Conservation (phyloP, 2,113 vertebrate genomes). For the Rhizomys pruinosus region DNA sequence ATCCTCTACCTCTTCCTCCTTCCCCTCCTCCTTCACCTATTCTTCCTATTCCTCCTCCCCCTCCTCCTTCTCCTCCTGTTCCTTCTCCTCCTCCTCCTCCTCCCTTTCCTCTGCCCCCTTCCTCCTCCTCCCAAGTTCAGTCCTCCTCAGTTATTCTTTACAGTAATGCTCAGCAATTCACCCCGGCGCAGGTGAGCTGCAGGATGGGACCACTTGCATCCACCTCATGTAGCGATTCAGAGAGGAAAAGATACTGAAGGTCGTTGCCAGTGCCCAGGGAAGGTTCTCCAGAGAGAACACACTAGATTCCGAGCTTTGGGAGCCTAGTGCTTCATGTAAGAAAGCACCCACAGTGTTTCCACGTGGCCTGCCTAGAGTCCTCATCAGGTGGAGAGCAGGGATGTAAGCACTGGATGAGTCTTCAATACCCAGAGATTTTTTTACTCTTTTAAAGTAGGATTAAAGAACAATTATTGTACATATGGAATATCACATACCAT, state of each 20-base stretch:
- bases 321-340: background rate
- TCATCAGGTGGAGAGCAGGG: no score
- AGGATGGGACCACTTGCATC: background rate
- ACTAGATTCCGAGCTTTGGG: background rate
- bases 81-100: no score
- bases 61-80: no score
- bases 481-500: background rate
- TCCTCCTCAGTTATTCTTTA: background rate
- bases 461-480: background rate
- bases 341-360: rapidly evolving
- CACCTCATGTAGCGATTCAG: rapidly evolving
- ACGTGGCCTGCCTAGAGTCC: background rate
- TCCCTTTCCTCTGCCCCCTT: background rate
- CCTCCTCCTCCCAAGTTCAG: background rate
- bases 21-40: background rate
- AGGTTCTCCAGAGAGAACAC: background rate
- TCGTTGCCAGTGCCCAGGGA: background rate
- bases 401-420: background rate
- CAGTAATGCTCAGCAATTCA: background rate
- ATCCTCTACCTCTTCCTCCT: background rate
- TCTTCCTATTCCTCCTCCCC: no score
- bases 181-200: background rate
- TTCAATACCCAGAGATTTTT: background rate
- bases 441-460: background rate
- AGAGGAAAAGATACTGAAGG: rapidly evolving